Percentiles rank a stretch among this genome's conserved stretches.
These are phyloP conservation scores for Sinopyrophorus schimmeli DNA, from an alignment of 2,888 invertebrate genomes.

Conservation along the genomic window DNA sequence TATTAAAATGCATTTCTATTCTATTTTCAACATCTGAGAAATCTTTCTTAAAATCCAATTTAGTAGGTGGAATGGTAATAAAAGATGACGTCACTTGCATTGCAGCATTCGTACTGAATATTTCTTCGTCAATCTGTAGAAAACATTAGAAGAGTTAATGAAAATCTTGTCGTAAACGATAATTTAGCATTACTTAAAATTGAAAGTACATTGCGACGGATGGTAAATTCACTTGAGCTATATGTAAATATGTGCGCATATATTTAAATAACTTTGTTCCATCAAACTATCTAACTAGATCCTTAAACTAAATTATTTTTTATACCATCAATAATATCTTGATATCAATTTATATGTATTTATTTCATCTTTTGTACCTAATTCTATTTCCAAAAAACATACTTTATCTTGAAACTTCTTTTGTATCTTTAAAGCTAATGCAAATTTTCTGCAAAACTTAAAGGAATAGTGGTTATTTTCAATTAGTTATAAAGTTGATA, in stretches of 20 bases:
- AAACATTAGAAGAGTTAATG: slow-evolving; percentile 20
- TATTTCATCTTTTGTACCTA: too few relatives aligned
- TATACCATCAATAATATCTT: too few relatives aligned
- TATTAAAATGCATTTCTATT: slow-evolving; percentile 64
- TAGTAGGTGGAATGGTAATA: slow-evolving; percentile 67
- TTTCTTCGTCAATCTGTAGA: slow-evolving; percentile 67
- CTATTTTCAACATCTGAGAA: slow-evolving; percentile 67
- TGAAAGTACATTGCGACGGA: slow-evolving; percentile 15
- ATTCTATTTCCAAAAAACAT: too few relatives aligned
- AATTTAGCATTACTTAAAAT: too few relatives aligned
- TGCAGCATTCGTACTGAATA: slow-evolving; percentile 57
- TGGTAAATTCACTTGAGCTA: slow-evolving; percentile 37
- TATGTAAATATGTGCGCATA: slow-evolving; percentile 49
- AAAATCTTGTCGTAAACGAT: slow-evolving; percentile 17
- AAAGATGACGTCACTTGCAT: slow-evolving; percentile 64
- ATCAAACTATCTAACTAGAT: slow-evolving; percentile 40
- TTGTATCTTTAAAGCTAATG: too few relatives aligned
- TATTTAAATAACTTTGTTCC: slow-evolving; percentile 46
- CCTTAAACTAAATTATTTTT: slow-evolving; percentile 41
- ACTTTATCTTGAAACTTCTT: too few relatives aligned
- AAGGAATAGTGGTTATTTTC: too few relatives aligned
- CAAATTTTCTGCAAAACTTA: too few relatives aligned
- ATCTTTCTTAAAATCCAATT: slow-evolving; percentile 69
- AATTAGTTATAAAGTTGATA: too few relatives aligned
- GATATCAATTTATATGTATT: too few relatives aligned